Percentiles rank a stretch among this genome's conserved stretches.
These are phyloP conservation scores for Sinotaia quadrata DNA, from an alignment of 2,888 invertebrate genomes.

Conservation along the genomic window DNA sequence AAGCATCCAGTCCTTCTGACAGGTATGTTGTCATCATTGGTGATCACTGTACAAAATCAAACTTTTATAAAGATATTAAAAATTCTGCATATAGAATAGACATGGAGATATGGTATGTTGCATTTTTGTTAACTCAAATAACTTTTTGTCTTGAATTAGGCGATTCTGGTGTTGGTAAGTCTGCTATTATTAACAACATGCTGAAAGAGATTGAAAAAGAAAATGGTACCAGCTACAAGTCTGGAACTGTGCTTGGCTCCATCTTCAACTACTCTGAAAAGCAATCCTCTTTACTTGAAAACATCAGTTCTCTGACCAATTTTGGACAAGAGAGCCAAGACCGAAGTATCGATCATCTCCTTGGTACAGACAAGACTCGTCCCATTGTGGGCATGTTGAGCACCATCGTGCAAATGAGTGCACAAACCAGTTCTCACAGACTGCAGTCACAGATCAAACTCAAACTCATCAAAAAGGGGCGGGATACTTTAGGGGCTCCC, in stretches of 20 bases:
- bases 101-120: not conserved
- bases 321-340: constrained; percentile 55
- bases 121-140: not conserved
- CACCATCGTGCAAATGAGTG: constrained; percentile 70
- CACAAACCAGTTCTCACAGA: constrained; percentile 70
- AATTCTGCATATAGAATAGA: not conserved
- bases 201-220: constrained; percentile 65
- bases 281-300: constrained; percentile 64
- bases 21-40: constrained; percentile 49
- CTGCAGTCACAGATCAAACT: constrained; percentile 66
- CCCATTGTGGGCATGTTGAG: constrained; percentile 55
- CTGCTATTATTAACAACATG: constrained; percentile 68
- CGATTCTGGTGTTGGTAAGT: constrained; percentile 71
- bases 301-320: constrained; percentile 65
- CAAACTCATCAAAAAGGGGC: constrained; percentile 70
- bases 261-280: constrained; percentile 70
- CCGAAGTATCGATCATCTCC: constrained; percentile 54
- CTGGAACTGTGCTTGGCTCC: constrained; percentile 65
- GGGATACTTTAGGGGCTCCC: constrained; percentile 69
- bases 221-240: constrained; percentile 60
- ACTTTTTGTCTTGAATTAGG: constrained; percentile 48
- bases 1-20: constrained; percentile 70
- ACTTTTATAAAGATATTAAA: not conserved
- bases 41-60: not conserved
- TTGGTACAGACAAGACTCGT: constrained; percentile 45